Evolutionary conservation across 2,888 invertebrate genomes (phyloP).

Genomic region (Thereva unica): DNA sequence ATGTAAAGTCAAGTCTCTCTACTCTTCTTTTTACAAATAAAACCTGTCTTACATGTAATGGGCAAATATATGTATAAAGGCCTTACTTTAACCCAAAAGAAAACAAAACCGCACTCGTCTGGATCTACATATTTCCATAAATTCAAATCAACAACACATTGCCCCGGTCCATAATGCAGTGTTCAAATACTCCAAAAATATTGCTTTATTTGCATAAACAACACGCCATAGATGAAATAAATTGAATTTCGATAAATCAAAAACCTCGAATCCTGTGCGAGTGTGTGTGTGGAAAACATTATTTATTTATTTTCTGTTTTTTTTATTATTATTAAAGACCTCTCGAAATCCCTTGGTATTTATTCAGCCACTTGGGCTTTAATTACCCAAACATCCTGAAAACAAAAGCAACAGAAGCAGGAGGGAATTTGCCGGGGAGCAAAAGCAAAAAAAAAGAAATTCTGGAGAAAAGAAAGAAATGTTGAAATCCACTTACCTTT

Average conservation of each 20-base stretch:
- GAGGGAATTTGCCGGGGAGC: not conserved
- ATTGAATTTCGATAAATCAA: not conserved
- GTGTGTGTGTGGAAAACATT: not conserved
- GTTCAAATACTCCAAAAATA: too few relatives aligned
- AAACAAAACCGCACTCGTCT: too few relatives aligned
- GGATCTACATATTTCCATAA: too few relatives aligned
- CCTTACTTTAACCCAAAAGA: too few relatives aligned
- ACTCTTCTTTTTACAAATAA: too few relatives aligned
- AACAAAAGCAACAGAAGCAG: not conserved
- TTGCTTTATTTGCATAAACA: too few relatives aligned
- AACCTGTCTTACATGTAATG: too few relatives aligned
- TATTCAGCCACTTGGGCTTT: constrained; percentile 33
- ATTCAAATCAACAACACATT: too few relatives aligned
- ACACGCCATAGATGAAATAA: too few relatives aligned
- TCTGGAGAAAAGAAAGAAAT: constrained; percentile 7
- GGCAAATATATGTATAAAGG: too few relatives aligned
- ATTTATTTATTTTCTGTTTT: not conserved
- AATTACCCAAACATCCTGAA: constrained; percentile 34
- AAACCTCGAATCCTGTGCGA: not conserved
- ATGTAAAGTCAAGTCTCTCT: too few relatives aligned
- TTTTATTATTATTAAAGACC: not conserved
- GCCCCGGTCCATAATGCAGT: too few relatives aligned
- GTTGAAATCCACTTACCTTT: constrained; percentile 34
- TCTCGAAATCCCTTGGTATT: constrained; percentile 14
- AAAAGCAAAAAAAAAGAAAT: not conserved